phyloP scores from a whole-genome alignment of 2,797 vertebrate species.

The Acanthornis magna region DNA sequence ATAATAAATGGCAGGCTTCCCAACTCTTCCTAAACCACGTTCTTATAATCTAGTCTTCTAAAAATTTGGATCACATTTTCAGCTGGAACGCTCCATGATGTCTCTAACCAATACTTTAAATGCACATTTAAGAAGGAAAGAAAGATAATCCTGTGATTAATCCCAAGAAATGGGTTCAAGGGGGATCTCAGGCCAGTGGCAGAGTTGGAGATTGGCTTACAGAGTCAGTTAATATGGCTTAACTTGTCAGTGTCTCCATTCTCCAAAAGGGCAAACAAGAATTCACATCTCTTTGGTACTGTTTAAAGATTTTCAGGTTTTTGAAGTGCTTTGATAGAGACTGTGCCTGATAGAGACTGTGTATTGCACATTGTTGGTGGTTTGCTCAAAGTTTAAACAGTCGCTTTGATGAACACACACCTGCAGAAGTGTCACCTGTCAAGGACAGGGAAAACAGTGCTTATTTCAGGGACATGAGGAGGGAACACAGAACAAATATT shows the following conservation, averaged over 20 bases:
- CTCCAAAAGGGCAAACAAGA: not conserved
- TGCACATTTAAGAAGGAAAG: not conserved
- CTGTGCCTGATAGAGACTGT: not conserved
- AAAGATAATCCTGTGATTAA: constrained; percentile 22
- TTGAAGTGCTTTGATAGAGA: not conserved
- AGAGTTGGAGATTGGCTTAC: not conserved
- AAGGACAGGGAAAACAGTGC: not conserved
- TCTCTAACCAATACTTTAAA: not conserved
- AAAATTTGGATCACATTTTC: not conserved
- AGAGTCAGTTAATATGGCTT: not conserved
- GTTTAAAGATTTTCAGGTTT: not conserved
- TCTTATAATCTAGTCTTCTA: not conserved
- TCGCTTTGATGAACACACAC: not conserved
- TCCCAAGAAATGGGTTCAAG: not conserved
- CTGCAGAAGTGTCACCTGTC: not conserved
- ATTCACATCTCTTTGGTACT: not conserved
- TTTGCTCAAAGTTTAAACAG: not conserved
- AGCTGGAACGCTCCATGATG: not conserved
- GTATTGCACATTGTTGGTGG: not conserved
- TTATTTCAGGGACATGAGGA: not conserved
- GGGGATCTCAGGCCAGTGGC: not conserved
- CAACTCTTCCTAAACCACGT: not conserved
- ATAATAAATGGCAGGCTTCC: not conserved
- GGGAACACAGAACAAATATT: not conserved
- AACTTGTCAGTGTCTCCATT: not conserved